Evolutionary conservation across 1,140 invertebrate species (phyloP).

Genomic region (Drosophila arawakana): DNA sequence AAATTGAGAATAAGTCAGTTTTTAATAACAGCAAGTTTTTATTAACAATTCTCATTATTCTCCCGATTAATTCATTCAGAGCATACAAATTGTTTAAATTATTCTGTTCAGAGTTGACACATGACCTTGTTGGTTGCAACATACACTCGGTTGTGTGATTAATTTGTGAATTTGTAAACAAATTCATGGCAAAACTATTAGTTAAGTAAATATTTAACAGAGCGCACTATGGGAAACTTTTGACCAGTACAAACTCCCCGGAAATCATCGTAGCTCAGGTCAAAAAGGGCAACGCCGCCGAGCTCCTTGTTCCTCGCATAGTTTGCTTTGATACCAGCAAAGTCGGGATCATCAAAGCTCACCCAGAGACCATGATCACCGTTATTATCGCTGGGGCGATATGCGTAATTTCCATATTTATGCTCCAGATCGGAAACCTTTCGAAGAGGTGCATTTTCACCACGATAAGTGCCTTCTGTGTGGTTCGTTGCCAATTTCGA

Average conservation of each 20-base stretch:
- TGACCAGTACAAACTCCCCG: slow-evolving; percentile 90
- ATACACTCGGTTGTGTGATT: not conserved
- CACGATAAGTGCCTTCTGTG: slow-evolving; percentile 85
- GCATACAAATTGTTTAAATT: not conserved
- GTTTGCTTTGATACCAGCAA: slow-evolving; percentile 91
- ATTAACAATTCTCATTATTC: slow-evolving; percentile 10
- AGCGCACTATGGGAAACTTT: slow-evolving; percentile 90
- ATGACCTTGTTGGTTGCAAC: no score
- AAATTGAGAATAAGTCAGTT: no score
- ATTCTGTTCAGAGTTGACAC: no score
- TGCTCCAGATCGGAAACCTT: slow-evolving; percentile 90
- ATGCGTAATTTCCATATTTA: slow-evolving; percentile 91
- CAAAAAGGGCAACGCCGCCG: slow-evolving; percentile 92
- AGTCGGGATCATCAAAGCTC: slow-evolving; percentile 94
- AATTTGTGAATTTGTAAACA: not conserved
- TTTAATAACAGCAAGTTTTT: no score
- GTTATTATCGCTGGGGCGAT: slow-evolving; percentile 88
- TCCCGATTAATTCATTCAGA: slow-evolving; percentile 55
- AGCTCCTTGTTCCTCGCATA: slow-evolving; percentile 90
- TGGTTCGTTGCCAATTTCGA: slow-evolving; percentile 85
- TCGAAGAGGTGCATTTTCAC: slow-evolving; percentile 87
- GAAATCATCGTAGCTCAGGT: slow-evolving; percentile 93
- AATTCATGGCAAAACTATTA: slow-evolving; percentile 75
- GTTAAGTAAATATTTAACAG: slow-evolving; percentile 85
- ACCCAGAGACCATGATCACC: slow-evolving; percentile 93